Percentiles rank a stretch among this genome's conserved stretches.
phyloP scores from a whole-genome alignment of 2,797 vertebrate genomes.

The Xyrichtys novacula region DNA sequence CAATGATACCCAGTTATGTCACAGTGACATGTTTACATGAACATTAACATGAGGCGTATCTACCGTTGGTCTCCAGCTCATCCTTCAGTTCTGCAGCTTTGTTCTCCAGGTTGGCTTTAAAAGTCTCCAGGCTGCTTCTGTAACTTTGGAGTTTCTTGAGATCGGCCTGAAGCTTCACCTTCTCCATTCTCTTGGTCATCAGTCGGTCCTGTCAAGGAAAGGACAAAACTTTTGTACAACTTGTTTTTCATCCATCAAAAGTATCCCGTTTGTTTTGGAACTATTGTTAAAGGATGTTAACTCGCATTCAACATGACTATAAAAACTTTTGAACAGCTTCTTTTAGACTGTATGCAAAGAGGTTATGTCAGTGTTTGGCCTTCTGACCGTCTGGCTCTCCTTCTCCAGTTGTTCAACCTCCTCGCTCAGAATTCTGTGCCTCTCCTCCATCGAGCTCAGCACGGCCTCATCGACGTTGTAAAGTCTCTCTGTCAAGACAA shows the following conservation, averaged over 20 bases:
- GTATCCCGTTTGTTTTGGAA: neutral
- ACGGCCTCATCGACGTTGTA: conserved; percentile 90
- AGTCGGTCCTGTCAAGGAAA: conserved; percentile 88
- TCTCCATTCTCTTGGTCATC: conserved; percentile 87
- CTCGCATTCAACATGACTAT: too few relatives aligned
- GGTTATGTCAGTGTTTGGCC: neutral
- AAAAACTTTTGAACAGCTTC: neutral
- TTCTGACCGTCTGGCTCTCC: conserved; percentile 90
- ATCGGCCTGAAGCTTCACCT: conserved; percentile 89
- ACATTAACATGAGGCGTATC: conserved; percentile 39
- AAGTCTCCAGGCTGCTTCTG: conserved; percentile 86
- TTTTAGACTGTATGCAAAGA: too few relatives aligned
- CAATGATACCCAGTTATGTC: neutral
- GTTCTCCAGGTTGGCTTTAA: conserved; percentile 85
- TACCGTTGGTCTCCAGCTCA: conserved; percentile 89
- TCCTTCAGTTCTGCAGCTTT: conserved; percentile 84
- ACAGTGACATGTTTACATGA: neutral
- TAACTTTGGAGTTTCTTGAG: conserved; percentile 92
- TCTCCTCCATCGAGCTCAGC: conserved; percentile 86
- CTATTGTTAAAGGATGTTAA: too few relatives aligned
- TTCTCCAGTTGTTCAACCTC: conserved; percentile 90
- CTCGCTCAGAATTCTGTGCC: conserved; percentile 87
- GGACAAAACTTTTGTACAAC: neutral
- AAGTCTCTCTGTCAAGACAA: conserved; percentile 77
- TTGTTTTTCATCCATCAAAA: neutral